Base-by-base conservation (phyloP, 2,888 invertebrate species). In the Amorpha juglandis region DNA sequence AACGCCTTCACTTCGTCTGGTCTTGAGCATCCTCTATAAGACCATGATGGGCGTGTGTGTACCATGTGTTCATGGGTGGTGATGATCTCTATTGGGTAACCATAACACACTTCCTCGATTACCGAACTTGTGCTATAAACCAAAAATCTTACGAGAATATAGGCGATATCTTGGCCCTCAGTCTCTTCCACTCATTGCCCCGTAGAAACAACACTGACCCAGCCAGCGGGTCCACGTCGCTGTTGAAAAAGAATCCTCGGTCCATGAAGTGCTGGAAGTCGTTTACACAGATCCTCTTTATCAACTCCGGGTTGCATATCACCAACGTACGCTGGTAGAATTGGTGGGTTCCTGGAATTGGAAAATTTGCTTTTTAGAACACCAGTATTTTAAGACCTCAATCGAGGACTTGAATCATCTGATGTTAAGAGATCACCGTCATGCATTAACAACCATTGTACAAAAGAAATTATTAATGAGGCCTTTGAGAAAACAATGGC, bases 231-330 rank as follows among this genome's bases (percentile, higher is more conserved):
- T 93, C 93, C 67, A 91, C 85, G 21, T 89, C 86, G 72, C 88
- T 86, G 66, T 92, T 89, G 77, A 91, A 92, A 80, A 88, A 92
- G 84, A 92, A 92, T 14, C 93, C 93, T 64, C 93, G 82, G 71
- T 93, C 93, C 21, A 88, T 88, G 82, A 93, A 93, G 78, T 92
- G 80, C 53, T 86, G 86, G 84, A 93, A 93, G 80, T 93, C 93
- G 68, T 86, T 88, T n/a, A 92, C 91, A 70, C 93, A 92, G 33
- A 93, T 83, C 48, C 88, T 76, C 70, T 87, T 87, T 71, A 93
- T 91, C 68, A 93, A 83, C 64, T 86, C 89, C 0, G 93, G 93
- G 68, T 92, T 92, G 14, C 89, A 81, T 19, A 93, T 80, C 0
- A 93, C 89, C 9, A 93, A 76, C 0, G 93, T 92, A n/a, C 93